Evolutionary conservation across 2,113 vertebrate genomes (phyloP).

Genomic region (Phrynosoma platyrhinos): DNA sequence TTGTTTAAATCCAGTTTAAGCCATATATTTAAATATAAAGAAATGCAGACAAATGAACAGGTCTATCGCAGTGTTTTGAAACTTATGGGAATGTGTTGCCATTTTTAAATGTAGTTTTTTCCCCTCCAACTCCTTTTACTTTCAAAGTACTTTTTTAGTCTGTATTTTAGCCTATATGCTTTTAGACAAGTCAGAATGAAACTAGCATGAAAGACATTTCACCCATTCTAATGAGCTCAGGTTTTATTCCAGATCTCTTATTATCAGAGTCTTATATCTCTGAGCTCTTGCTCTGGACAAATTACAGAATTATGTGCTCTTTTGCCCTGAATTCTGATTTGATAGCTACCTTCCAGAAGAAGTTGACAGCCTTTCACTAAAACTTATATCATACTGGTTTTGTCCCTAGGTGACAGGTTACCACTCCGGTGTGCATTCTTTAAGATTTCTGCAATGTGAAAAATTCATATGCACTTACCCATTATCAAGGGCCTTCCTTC

Average conservation of each 20-base stretch:
- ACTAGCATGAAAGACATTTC: slow-evolving; percentile 5
- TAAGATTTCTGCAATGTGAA: neutral
- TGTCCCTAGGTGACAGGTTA: neutral
- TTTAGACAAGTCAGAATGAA: neutral
- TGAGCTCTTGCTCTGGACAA: slow-evolving; percentile 9
- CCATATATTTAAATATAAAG: neutral
- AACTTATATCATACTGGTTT: neutral
- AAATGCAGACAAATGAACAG: neutral
- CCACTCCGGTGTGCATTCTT: neutral
- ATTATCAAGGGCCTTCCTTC: neutral
- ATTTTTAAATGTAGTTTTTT: neutral
- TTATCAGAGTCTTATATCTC: neutral
- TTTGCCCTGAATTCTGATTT: neutral
- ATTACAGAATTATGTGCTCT: neutral
- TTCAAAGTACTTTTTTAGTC: neutral
- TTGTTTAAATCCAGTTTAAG: neutral
- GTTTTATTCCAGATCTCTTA: slow-evolving; percentile 16
- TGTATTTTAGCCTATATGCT: neutral
- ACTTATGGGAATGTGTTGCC: neutral
- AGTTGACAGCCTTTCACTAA: neutral
- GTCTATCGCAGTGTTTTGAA: neutral
- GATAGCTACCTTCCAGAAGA: neutral
- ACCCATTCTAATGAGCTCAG: slow-evolving; percentile 14
- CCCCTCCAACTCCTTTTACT: neutral
- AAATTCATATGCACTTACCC: neutral